Evolutionary conservation across 2,888 invertebrate species (phyloP), one percentile per base, ranked within the genome.

Genomic region (Coenonympha arcania): DNA sequence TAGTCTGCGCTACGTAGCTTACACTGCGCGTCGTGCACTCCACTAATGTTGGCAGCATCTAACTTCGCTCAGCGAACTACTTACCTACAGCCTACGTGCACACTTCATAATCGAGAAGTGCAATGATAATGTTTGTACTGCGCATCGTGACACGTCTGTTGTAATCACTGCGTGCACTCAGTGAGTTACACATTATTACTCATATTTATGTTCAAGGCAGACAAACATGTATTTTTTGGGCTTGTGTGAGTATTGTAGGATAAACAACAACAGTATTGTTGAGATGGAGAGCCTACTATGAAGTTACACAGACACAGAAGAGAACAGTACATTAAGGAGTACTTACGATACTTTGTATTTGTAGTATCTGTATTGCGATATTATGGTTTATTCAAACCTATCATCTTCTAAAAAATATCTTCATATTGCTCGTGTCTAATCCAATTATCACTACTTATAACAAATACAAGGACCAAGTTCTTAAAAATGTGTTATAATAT

Each of bases 1-100:
- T 85, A 79, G 79, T 84, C 86, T 84, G 82, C 86, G 85, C 86
- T 82, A 81, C 86, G 86, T 86, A 86, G 86, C 71, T 80, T 85
- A 78, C 80, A 78, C 86, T 74, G 71, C 82, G 77, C 86, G 76
- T 75, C 84, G 85, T 74, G 85, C 71, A 75, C 84, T 77, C 71
- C 79, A 72, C 76, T 75, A 71, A 73, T 73, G 79, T 85, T 76
- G 76, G 76, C 82, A 77, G 72, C 84, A 74, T 75, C 84, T 69
- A 77, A 79, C 83, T 78, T 76, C 79, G 72, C 80, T 79, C 79
- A 77, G 79, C 76, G 78, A 81, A 82, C 84, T 78, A 75, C 84
- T 73, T 84, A 83, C 76, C 81, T 72, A 74, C 84, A 73, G 71
- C 71, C 85, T 79, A 73, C 85, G 83, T 79, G 86, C 78, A 76